phyloP scores from a whole-genome alignment of 2,797 vertebrate genomes.

The Pachyuromys duprasi region DNA sequence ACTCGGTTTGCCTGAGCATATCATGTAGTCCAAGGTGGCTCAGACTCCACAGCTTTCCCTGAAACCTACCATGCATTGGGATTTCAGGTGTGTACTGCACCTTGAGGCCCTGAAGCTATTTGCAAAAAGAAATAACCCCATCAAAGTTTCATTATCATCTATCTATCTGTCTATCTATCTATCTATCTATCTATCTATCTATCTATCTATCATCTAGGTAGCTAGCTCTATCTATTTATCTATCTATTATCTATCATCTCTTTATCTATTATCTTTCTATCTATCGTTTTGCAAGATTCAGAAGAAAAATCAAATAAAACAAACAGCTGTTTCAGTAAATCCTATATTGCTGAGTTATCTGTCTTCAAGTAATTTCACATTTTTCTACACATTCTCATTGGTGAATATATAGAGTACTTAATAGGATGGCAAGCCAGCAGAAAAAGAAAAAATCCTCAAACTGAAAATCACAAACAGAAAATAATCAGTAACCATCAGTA shows the following conservation, averaged over 20 bases:
- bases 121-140: neutral
- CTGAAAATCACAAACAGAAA: slow-evolving; percentile 18
- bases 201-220: too few species aligned
- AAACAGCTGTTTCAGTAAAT: neutral
- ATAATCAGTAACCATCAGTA: neutral
- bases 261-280: too few species aligned
- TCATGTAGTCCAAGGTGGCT: neutral
- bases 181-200: too few species aligned
- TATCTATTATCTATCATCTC: too few species aligned
- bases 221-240: too few species aligned
- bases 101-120: neutral
- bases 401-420: neutral
- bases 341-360: neutral
- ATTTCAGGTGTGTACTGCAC: neutral
- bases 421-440: neutral
- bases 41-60: neutral
- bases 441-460: neutral
- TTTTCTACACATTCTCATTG: neutral
- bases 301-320: neutral
- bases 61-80: too few species aligned
- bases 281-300: slow-evolving; percentile 1
- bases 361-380: neutral
- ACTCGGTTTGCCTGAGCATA: neutral
- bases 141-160: neutral
- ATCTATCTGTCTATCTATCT: too few species aligned